A percentile compares a stretch with the other conserved stretches of the same genome.
Evolutionary conservation across 2,797 vertebrate genomes (phyloP).

Genomic region (Phrynocephalus guinanensis): DNA sequence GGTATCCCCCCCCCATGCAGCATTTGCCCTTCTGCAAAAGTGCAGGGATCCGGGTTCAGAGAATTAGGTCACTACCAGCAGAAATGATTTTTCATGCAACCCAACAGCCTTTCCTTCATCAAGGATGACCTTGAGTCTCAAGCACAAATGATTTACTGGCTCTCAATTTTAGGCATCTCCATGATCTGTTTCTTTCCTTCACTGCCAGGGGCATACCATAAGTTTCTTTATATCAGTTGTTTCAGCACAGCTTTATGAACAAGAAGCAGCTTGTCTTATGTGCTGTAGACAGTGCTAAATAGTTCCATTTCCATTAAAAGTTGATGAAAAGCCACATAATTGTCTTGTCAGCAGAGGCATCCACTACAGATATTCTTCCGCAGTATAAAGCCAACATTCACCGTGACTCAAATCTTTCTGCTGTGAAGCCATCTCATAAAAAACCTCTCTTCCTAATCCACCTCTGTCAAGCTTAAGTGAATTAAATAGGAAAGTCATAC

Average conservation of each 20-base stretch:
- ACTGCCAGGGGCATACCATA: background rate
- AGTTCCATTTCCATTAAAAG: constrained; percentile 4
- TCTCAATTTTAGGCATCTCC: background rate
- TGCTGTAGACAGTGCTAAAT: constrained; percentile 19
- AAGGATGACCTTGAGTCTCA: background rate
- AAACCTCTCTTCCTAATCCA: constrained; percentile 58
- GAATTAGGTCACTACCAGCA: background rate
- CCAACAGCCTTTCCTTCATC: background rate
- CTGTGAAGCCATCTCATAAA: constrained; percentile 44
- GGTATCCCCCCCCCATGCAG: background rate
- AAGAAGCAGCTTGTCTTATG: background rate
- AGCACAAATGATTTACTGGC: background rate
- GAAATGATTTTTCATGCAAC: background rate
- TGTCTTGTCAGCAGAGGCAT: background rate
- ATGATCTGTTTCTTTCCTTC: background rate
- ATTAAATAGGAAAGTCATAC: constrained; percentile 52
- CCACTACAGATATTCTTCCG: constrained; percentile 32
- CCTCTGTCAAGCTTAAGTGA: constrained; percentile 58
- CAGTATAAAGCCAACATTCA: constrained; percentile 21
- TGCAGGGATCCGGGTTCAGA: background rate
- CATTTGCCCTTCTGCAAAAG: background rate
- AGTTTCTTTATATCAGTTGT: constrained; percentile 2
- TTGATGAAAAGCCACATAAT: background rate
- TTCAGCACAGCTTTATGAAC: background rate
- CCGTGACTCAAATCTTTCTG: background rate